phyloP scores from a whole-genome alignment of 2,797 vertebrate species.

The Orientallactaga sibirica region DNA sequence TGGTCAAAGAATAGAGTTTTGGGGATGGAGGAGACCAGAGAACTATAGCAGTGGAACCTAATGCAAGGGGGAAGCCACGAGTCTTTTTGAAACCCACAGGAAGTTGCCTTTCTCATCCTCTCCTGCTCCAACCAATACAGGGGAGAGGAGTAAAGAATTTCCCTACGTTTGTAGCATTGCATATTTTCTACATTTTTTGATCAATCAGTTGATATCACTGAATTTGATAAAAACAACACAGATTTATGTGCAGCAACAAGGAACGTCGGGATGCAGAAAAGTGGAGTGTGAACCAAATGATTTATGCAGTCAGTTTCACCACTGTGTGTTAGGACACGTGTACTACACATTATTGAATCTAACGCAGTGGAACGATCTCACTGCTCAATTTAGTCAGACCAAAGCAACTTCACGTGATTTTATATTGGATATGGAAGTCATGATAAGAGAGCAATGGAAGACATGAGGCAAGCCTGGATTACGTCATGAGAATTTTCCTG shows the following conservation, averaged over 20 bases:
- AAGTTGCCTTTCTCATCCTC: not conserved
- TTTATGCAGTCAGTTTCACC: not conserved
- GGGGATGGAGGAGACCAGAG: not conserved
- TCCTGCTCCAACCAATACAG: not conserved
- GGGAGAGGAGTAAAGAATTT: not conserved
- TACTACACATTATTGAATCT: not conserved
- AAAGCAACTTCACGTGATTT: not conserved
- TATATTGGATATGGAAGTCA: not conserved
- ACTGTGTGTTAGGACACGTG: not conserved
- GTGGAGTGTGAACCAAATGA: not conserved
- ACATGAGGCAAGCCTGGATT: not conserved
- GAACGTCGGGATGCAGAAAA: not conserved
- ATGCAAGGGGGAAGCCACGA: not conserved
- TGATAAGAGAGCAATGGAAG: not conserved
- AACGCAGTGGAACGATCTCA: not conserved
- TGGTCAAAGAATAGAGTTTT: not conserved
- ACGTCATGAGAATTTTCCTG: not conserved
- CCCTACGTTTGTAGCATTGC: not conserved
- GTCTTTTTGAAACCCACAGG: not conserved
- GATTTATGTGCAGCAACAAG: not conserved
- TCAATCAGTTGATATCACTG: not conserved
- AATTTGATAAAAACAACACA: not conserved
- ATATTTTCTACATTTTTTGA: not conserved
- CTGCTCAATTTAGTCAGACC: slow-evolving; percentile 25
- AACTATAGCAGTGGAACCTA: not conserved